Conservation (phyloP, 2,797 vertebrate genomes). For the Sebastes matsubarae region DNA sequence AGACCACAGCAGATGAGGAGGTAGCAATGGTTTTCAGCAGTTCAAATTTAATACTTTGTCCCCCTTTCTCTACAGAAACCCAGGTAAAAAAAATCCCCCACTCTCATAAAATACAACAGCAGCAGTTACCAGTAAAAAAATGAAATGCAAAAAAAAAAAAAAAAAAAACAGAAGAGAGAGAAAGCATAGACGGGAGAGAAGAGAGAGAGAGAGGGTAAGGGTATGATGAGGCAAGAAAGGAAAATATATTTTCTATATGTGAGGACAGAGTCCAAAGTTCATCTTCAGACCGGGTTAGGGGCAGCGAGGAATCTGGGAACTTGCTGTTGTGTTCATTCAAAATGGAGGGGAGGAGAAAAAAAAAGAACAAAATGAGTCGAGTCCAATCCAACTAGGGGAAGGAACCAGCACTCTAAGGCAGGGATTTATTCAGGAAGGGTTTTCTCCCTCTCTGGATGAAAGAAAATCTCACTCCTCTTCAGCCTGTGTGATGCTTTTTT, state of each 20-base stretch:
- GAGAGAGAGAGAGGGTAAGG: conserved; percentile 56
- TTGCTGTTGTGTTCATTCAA: conserved; percentile 90
- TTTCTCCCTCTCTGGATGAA: conserved; percentile 82
- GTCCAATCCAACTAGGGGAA: conserved; percentile 86
- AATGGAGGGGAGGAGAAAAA: conserved; percentile 72
- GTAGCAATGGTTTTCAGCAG: conserved; percentile 85
- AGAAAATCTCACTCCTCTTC: conserved; percentile 82
- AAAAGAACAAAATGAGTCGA: conserved; percentile 76
- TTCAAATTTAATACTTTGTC: conserved; percentile 89
- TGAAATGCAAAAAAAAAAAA: conserved; percentile 85
- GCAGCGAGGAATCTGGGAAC: conserved; percentile 77
- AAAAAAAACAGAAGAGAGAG: conserved; percentile 49
- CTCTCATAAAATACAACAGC: conserved; percentile 98
- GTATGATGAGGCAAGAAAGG: conserved; percentile 70
- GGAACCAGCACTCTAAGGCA: conserved; percentile 86
- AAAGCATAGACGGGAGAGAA: conserved; percentile 68
- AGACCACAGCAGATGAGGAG: conserved; percentile 79
- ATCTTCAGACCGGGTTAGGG: conserved; percentile 81
- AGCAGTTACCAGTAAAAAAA: conserved; percentile 96
- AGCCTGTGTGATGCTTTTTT: conserved; percentile 72
- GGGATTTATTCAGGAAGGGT: conserved; percentile 84
- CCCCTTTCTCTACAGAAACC: conserved; percentile 92
- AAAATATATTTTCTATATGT: conserved; percentile 83
- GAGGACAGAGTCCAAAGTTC: conserved; percentile 80
- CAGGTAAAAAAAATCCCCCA: conserved; percentile 96